Evolutionary conservation across 2,797 vertebrate species (phyloP), one percentile per base, ranked within the genome.

Genomic region (Notamacropus eugenii): DNA sequence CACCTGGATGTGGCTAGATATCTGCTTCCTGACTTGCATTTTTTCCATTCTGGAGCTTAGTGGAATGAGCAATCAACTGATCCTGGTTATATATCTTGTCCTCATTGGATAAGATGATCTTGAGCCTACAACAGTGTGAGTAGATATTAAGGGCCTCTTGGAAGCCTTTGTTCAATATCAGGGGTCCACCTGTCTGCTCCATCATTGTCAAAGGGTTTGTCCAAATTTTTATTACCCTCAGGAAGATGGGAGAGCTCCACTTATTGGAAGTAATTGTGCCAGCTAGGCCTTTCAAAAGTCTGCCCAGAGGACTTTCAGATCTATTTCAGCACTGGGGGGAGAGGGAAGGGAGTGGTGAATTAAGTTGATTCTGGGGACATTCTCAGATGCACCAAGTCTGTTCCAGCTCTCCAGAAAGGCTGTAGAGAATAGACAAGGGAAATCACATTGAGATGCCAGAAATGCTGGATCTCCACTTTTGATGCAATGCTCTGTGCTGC

Each of bases 41-140:
- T 99, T 99, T 99, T 97, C 99, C 99, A 0, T 99, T 99, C 95
- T 99, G 98, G 52, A 99, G 99, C 98, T 99, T 99, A 99, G 99
- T 99, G 98, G 99, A 99, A 50, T 99, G 98, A 67, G 99, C 99
- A 9, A 99, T 99, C 97, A 99, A 97, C 98, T 99, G 99, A 31
- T 99, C 99, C n/a, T 99, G 98, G 98, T 99, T 99, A 28, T 99
- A 99, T 99, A 99, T 99, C 99, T 99, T 99, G 99, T 99, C 99
- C 98, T 99, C 99, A 0, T 99, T 99, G 0, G 99, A 99, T 98
- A 99, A 99, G 98, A 99, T 99, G 97, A 99, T 99, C 98, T 99
- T 99, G 97, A 99, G 99, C 29, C 99, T 99, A 96, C 99, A 99
- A 2, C 99, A 99, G 94, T 99, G 99, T 0, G 99, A 99, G 98